These are phyloP conservation scores for Aphelocoma californica DNA, from an alignment of 2,797 vertebrate genomes.

Conservation along the genomic window DNA sequence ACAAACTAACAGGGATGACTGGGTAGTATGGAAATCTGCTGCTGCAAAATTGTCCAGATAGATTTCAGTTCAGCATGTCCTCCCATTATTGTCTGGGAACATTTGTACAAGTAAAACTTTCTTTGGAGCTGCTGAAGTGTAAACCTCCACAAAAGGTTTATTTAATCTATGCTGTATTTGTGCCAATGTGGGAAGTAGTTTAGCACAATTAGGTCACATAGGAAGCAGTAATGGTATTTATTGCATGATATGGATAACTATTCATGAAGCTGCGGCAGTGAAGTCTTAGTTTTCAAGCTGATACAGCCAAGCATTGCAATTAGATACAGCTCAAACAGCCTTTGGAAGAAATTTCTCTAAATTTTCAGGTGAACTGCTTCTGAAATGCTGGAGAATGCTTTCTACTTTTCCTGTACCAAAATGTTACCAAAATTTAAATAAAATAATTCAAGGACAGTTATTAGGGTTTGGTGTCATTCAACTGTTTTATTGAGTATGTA, in stretches of 20 bases:
- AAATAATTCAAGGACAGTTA: not conserved
- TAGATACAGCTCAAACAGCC: not conserved
- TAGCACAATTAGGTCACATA: not conserved
- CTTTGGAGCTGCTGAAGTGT: not conserved
- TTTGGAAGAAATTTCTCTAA: not conserved
- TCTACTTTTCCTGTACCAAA: not conserved
- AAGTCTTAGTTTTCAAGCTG: not conserved
- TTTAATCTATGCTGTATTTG: constrained; percentile 2
- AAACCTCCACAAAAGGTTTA: constrained; percentile 1
- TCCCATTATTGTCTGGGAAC: constrained; percentile 19
- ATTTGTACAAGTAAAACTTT: constrained; percentile 20
- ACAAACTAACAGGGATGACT: constrained; percentile 46
- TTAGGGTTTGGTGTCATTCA: not conserved
- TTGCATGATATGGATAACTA: not conserved
- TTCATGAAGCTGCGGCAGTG: not conserved
- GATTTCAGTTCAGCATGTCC: constrained; percentile 31
- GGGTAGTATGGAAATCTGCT: constrained; percentile 52
- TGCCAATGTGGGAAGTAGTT: not conserved
- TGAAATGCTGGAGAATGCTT: not conserved
- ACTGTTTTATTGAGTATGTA: not conserved
- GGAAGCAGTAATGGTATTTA: not conserved
- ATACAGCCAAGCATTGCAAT: not conserved
- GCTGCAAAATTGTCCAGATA: constrained; percentile 38
- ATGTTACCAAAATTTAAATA: not conserved
- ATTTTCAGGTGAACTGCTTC: not conserved